Evolutionary conservation across 1,140 invertebrate species (phyloP).

Genomic region (Reticulitermes speratus): DNA sequence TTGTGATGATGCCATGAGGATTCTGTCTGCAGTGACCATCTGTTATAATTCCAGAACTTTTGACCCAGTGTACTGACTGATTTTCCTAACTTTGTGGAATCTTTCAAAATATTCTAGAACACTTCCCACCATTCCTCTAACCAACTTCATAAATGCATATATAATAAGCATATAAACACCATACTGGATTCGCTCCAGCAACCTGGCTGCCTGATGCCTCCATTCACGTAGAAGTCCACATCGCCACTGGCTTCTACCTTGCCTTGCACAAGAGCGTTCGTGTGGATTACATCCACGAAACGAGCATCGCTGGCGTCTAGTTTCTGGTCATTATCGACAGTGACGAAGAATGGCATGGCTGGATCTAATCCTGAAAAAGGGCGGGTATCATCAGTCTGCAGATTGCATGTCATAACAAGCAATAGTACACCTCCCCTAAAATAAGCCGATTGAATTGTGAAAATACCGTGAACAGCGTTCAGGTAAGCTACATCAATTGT

Average conservation of each 20-base stretch:
- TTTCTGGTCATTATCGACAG: conserved; percentile 54
- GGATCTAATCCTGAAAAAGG: conserved; percentile 60
- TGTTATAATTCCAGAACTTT: too few species aligned
- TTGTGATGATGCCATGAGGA: too few species aligned
- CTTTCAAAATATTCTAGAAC: too few species aligned
- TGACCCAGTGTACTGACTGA: too few species aligned
- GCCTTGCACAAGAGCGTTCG: conserved; percentile 67
- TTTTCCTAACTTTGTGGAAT: too few species aligned
- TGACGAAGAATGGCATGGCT: conserved; percentile 64
- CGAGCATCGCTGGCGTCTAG: conserved; percentile 66
- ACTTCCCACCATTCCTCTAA: too few species aligned
- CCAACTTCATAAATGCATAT: too few species aligned
- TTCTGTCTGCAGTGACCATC: too few species aligned
- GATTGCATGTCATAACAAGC: neutral
- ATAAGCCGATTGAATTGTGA: too few species aligned
- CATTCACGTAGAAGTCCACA: conserved; percentile 74
- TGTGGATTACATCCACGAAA: conserved; percentile 75
- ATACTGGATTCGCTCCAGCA: conserved; percentile 43
- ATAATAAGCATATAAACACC: neutral
- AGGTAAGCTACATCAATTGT: too few species aligned
- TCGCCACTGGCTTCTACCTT: conserved; percentile 62
- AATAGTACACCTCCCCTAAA: too few species aligned
- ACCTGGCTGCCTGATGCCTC: conserved; percentile 66
- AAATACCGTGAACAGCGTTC: too few species aligned
- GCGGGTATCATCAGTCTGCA: neutral